phyloP scores from a whole-genome alignment of 2,888 invertebrate genomes.

The Melanophora roralis region DNA sequence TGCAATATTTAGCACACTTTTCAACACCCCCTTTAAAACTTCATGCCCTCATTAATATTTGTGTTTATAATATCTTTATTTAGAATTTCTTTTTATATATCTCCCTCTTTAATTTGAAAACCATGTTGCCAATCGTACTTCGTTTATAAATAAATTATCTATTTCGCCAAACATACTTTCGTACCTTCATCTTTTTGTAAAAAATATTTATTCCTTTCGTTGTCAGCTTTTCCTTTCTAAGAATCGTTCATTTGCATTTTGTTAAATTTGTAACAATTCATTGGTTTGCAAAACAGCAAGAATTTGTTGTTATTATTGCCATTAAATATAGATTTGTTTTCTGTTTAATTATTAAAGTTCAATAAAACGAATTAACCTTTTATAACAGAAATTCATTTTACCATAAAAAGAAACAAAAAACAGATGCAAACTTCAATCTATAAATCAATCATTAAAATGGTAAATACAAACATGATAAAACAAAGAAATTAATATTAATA shows the following conservation, averaged over 20 bases:
- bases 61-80: not conserved
- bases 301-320: not conserved
- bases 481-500: no score
- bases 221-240: not conserved
- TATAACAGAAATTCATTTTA: not conserved
- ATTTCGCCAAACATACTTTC: not conserved
- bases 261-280: conserved; percentile 45
- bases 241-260: conserved; percentile 20
- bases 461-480: no score
- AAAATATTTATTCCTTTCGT: not conserved
- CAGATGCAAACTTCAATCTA: no score
- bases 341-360: conserved; percentile 21
- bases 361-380: not conserved
- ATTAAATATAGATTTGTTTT: conserved; percentile 12
- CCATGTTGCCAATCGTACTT: not conserved
- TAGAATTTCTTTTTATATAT: not conserved
- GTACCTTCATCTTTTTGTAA: not conserved
- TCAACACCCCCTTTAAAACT: not conserved
- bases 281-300: conserved; percentile 41
- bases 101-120: not conserved
- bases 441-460: no score
- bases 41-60: not conserved
- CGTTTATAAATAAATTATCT: not conserved
- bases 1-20: not conserved
- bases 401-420: no score